phyloP scores from a whole-genome alignment of 2,888 invertebrate species.

The Cheilosia grossa region DNA sequence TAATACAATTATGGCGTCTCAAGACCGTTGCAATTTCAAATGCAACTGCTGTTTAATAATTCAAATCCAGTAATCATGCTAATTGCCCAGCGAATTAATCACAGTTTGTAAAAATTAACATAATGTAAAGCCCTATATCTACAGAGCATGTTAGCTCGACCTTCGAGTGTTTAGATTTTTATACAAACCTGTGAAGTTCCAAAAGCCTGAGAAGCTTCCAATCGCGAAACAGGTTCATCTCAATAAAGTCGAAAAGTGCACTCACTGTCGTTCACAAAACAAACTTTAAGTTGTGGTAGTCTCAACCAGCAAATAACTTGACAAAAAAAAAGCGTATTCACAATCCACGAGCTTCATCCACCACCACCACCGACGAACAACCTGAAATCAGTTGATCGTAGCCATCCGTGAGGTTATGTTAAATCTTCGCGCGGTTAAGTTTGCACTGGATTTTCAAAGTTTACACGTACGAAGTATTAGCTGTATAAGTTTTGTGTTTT shows the following conservation, averaged over 20 bases:
- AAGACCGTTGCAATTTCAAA: conserved; percentile 31
- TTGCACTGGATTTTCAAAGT: background rate
- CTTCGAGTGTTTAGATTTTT: background rate
- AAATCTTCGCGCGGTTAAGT: conserved; percentile 22
- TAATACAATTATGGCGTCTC: conserved; percentile 9
- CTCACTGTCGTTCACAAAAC: background rate
- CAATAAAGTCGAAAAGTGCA: conserved; percentile 48
- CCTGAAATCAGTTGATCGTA: conserved; percentile 60
- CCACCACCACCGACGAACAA: conserved; percentile 43
- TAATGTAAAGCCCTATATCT: conserved; percentile 1
- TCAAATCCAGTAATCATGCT: conserved; percentile 26
- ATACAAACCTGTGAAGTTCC: background rate
- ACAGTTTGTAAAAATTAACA: conserved; percentile 5
- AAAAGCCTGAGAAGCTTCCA: background rate
- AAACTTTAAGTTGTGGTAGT: conserved; percentile 23
- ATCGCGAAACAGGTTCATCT: conserved; percentile 22
- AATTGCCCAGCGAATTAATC: conserved; percentile 29
- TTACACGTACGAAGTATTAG: background rate
- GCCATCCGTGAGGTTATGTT: conserved; percentile 62
- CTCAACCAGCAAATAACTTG: conserved; percentile 9
- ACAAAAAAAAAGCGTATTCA: background rate
- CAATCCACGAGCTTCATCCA: conserved; percentile 28
- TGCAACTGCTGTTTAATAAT: conserved; percentile 15
- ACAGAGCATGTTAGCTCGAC: background rate
- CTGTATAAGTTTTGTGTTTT: background rate